These are phyloP conservation scores for Centropyge bicolor DNA, from an alignment of 2,797 vertebrate species.

Conservation along the genomic window DNA sequence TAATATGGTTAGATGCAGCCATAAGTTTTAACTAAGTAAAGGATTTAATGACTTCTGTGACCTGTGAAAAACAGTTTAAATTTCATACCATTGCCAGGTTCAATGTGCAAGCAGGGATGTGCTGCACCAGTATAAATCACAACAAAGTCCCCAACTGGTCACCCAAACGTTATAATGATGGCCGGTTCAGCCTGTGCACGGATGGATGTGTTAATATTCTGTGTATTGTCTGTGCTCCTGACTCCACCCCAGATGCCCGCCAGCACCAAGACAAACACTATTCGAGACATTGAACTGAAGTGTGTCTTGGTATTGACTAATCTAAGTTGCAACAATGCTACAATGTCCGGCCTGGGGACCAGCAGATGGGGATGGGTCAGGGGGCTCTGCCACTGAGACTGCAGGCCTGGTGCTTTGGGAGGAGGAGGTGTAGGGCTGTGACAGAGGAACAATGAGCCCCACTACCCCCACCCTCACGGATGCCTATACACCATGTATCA, in stretches of 20 bases:
- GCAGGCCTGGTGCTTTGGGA: constrained; percentile 45
- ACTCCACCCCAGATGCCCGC: constrained; percentile 52
- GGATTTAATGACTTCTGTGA: background rate
- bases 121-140: constrained; percentile 7
- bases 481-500: constrained; percentile 76
- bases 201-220: constrained; percentile 54
- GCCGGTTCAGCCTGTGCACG: constrained; percentile 14
- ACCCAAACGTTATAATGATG: constrained; percentile 1
- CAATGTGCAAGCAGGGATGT: background rate
- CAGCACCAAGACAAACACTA: constrained; percentile 25
- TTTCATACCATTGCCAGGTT: background rate
- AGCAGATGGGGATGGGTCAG: constrained; percentile 78
- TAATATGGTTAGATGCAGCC: background rate
- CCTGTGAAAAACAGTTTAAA: background rate
- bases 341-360: constrained; percentile 52
- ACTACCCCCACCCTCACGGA: constrained; percentile 63
- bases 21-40: no score
- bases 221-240: constrained; percentile 38
- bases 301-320: constrained; percentile 70
- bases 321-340: constrained; percentile 56
- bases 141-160: constrained; percentile 1
- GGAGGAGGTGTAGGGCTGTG: constrained; percentile 51
- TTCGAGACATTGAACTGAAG: constrained; percentile 59
- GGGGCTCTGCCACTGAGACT: constrained; percentile 41
- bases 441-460: constrained; percentile 74